Percentiles rank a stretch among this genome's conserved stretches.
These are phyloP conservation scores for Orthonevra nobilis DNA, from an alignment of 2,888 invertebrate genomes.

Conservation along the genomic window DNA sequence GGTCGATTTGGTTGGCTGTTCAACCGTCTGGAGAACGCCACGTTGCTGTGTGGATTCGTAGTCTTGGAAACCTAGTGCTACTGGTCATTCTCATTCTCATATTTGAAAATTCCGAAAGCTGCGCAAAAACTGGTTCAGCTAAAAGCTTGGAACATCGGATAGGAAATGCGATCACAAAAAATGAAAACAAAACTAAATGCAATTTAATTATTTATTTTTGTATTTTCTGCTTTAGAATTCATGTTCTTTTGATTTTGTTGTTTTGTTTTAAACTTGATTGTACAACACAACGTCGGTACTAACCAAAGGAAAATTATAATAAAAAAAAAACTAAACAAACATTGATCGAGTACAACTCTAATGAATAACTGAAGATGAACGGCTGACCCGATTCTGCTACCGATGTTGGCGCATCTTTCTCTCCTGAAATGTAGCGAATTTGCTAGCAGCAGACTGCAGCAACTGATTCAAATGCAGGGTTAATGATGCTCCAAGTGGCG, in stretches of 20 bases:
- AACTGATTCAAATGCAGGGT: slow-evolving; percentile 94
- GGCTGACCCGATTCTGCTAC: slow-evolving; percentile 74
- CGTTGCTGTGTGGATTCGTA: too few species aligned
- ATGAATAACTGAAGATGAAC: slow-evolving; percentile 44
- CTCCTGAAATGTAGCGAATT: slow-evolving; percentile 93
- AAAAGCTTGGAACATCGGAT: too few species aligned
- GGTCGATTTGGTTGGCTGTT: too few species aligned
- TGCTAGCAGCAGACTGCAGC: slow-evolving; percentile 91
- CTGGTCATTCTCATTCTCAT: too few species aligned
- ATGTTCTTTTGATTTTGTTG: not conserved
- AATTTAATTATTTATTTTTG: too few species aligned
- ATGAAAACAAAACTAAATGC: too few species aligned
- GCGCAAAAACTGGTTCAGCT: too few species aligned
- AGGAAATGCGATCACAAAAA: too few species aligned
- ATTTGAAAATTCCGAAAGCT: too few species aligned
- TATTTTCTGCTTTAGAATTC: slow-evolving; percentile 48
- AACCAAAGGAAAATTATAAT: slow-evolving; percentile 18
- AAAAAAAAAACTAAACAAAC: slow-evolving; percentile 21
- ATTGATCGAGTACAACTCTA: slow-evolving; percentile 34
- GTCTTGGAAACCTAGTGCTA: too few species aligned
- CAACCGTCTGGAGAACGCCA: too few species aligned
- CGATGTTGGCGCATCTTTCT: slow-evolving; percentile 82
- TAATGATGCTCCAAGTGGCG: slow-evolving; percentile 89
- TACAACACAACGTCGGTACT: slow-evolving; percentile 45
- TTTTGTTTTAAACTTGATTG: slow-evolving; percentile 35